These are phyloP conservation scores for Drosophila mettleri DNA, from an alignment of 2,888 invertebrate species.

Conservation along the genomic window DNA sequence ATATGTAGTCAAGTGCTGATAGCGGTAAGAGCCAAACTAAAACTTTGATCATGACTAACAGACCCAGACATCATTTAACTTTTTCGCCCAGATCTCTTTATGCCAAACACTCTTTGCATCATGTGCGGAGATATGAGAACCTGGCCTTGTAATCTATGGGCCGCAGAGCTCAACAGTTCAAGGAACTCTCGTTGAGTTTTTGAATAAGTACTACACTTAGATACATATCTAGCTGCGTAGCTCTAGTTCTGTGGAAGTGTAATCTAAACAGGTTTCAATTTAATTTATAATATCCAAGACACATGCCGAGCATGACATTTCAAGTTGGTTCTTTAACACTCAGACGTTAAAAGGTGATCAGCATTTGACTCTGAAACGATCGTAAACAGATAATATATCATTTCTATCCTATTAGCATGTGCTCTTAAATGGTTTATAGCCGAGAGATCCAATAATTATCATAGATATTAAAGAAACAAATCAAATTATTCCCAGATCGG, in stretches of 20 bases:
- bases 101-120: neutral
- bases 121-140: neutral
- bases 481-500: neutral
- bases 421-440: slow-evolving; percentile 1
- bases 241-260: slow-evolving; percentile 19
- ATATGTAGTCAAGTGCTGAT: slow-evolving; percentile 62
- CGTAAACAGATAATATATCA: neutral
- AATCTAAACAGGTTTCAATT: slow-evolving; percentile 23
- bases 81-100: too few relatives aligned
- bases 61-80: slow-evolving; percentile 2
- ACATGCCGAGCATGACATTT: slow-evolving; percentile 2
- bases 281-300: slow-evolving; percentile 8
- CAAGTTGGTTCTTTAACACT: slow-evolving; percentile 4
- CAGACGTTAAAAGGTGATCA: slow-evolving; percentile 9
- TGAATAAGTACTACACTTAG: neutral
- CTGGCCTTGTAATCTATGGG: slow-evolving; percentile 33
- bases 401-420: slow-evolving; percentile 5
- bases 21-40: slow-evolving; percentile 18
- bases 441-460: neutral
- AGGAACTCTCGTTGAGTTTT: slow-evolving; percentile 38
- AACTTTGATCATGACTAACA: slow-evolving; percentile 22
- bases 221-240: neutral
- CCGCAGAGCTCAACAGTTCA: slow-evolving; percentile 34
- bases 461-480: neutral
- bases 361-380: neutral